Evolutionary conservation across 2,113 vertebrate genomes (phyloP).

Genomic region (Brachypodius melanocephalos): DNA sequence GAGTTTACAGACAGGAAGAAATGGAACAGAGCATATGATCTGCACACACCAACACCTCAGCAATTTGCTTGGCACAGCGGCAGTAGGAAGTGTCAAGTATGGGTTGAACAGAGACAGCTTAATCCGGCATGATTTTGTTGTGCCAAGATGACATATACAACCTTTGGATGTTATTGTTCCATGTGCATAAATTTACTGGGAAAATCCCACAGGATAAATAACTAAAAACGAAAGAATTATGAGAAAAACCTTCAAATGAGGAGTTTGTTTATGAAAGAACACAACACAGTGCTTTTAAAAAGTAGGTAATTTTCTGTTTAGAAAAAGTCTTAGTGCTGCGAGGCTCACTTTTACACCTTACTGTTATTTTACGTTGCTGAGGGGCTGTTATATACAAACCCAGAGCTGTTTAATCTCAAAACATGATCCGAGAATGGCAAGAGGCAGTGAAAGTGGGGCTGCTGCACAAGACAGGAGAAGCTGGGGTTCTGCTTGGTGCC

Average conservation of each 20-base stretch:
- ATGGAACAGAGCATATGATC: neutral
- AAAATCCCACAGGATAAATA: neutral
- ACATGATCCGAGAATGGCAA: neutral
- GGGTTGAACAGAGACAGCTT: neutral
- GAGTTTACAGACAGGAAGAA: neutral
- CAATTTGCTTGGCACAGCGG: neutral
- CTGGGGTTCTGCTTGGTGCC: rapidly evolving
- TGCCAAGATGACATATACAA: neutral
- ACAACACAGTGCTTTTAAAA: neutral
- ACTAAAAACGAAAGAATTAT: neutral
- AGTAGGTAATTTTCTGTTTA: neutral
- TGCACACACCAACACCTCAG: neutral
- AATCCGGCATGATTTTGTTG: neutral
- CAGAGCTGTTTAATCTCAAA: neutral
- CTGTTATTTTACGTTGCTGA: neutral
- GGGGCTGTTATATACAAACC: neutral
- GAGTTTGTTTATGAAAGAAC: neutral
- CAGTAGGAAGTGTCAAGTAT: neutral
- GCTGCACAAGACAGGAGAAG: neutral
- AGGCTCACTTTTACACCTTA: neutral
- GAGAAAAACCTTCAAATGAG: neutral
- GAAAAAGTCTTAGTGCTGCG: neutral
- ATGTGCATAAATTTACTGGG: neutral
- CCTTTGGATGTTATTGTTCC: neutral
- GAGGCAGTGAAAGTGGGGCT: neutral